Conservation (phyloP, 2,113 vertebrate species). For the Datnioides undecimradiatus region DNA sequence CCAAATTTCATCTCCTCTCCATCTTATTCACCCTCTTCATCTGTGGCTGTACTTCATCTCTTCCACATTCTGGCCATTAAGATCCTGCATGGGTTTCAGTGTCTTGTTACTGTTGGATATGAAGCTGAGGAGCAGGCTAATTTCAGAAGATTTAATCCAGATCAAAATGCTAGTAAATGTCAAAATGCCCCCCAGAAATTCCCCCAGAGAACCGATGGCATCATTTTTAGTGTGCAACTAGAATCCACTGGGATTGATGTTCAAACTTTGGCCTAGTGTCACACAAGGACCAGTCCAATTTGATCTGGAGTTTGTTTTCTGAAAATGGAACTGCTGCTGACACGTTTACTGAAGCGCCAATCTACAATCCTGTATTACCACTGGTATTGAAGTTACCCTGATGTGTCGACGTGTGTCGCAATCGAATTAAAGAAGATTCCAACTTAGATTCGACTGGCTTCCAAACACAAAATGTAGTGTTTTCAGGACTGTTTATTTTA, state of each 20-base stretch:
- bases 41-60: constrained; percentile 60
- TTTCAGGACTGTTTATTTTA: constrained; percentile 22
- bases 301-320: constrained; percentile 70
- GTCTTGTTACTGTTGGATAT: constrained; percentile 67
- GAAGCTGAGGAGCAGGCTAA: constrained; percentile 42
- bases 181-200: neutral
- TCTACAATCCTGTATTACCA: constrained; percentile 66
- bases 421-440: constrained; percentile 77
- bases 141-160: constrained; percentile 67
- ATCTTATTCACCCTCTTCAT: constrained; percentile 75
- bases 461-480: constrained; percentile 7
- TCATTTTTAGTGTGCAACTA: constrained; percentile 11
- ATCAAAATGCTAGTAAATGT: constrained; percentile 10
- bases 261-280: constrained; percentile 19
- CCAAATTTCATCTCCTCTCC: constrained; percentile 74
- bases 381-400: constrained; percentile 70
- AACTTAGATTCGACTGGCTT: constrained; percentile 69
- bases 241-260: constrained; percentile 15
- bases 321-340: constrained; percentile 57
- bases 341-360: constrained; percentile 50
- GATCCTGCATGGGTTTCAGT: constrained; percentile 74
- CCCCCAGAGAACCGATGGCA: neutral
- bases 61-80: constrained; percentile 64
- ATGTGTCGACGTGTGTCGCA: constrained; percentile 73
- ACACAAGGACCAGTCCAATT: neutral